These are phyloP conservation scores for Myrmecophaga tridactyla DNA, from an alignment of 2,113 vertebrate genomes.

Conservation along the genomic window DNA sequence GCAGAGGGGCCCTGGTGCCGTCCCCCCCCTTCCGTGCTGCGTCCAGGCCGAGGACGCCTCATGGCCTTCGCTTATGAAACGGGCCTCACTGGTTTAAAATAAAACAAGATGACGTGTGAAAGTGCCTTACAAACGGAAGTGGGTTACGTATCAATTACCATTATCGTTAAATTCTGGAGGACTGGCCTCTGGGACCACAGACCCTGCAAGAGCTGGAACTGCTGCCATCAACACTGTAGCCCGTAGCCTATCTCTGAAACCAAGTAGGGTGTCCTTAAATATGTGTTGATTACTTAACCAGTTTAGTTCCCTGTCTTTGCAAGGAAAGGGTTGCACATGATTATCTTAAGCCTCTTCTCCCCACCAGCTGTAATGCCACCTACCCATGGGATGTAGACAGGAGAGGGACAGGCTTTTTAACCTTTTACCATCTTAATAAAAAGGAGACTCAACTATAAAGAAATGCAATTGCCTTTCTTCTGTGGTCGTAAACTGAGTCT, in stretches of 20 bases:
- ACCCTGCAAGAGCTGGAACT: not conserved
- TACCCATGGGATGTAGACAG: not conserved
- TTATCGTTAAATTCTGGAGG: not conserved
- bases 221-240: no score
- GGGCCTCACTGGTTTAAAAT: not conserved
- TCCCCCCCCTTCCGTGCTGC: no score
- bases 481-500: not conserved
- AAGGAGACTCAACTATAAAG: not conserved
- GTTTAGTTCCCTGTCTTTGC: not conserved
- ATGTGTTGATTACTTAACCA: not conserved
- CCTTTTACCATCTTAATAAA: not conserved
- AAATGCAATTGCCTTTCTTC: not conserved
- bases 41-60: no score
- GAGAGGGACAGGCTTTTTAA: not conserved
- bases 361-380: not conserved
- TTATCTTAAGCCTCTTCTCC: not conserved
- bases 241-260: not conserved
- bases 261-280: not conserved
- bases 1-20: not conserved
- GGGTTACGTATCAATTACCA: not conserved
- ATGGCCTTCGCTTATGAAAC: not conserved
- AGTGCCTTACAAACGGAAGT: not conserved
- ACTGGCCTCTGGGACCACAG: not conserved
- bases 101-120: not conserved
- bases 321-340: not conserved